A percentile compares a stretch with the other conserved stretches of the same genome.
These are phyloP conservation scores for Macrosiphum euphorbiae DNA, from an alignment of 2,888 invertebrate genomes.

Conservation along the genomic window DNA sequence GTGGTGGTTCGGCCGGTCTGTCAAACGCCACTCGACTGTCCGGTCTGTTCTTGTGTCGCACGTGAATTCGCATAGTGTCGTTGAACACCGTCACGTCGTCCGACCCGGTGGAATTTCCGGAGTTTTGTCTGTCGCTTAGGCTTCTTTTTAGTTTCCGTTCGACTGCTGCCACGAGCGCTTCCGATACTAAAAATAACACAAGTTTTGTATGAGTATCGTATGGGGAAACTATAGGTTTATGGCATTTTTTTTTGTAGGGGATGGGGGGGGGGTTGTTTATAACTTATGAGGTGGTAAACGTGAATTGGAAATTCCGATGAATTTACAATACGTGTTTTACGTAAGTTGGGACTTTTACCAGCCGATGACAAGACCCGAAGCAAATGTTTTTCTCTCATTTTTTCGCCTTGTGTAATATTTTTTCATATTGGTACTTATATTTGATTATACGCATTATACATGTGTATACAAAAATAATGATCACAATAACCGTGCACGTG, in stretches of 20 bases:
- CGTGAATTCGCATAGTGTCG: constrained; percentile 87
- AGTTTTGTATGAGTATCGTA: not conserved
- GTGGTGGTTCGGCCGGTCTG: constrained; percentile 63
- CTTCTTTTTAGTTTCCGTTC: constrained; percentile 69
- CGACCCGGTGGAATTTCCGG: constrained; percentile 63
- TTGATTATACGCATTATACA: not conserved
- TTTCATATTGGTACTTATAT: not conserved
- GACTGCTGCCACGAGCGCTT: constrained; percentile 46
- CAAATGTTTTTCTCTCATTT: not conserved
- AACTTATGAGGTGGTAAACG: not conserved
- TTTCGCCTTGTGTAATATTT: not conserved
- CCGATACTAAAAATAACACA: constrained; percentile 29
- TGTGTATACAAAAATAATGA: not conserved
- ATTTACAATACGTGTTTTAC: not conserved
- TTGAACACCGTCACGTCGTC: constrained; percentile 73
- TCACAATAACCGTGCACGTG: not conserved
- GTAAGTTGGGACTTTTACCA: not conserved
- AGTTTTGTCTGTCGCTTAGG: constrained; percentile 70
- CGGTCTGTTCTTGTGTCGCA: constrained; percentile 69
- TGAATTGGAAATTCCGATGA: not conserved
- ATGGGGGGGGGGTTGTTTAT: too few species aligned
- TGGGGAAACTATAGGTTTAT: too few species aligned
- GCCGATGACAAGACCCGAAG: not conserved
- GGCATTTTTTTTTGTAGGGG: not conserved
- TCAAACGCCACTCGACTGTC: constrained; percentile 50